phyloP scores from a whole-genome alignment of 2,888 invertebrate genomes.

The Trachelus iudaicus region DNA sequence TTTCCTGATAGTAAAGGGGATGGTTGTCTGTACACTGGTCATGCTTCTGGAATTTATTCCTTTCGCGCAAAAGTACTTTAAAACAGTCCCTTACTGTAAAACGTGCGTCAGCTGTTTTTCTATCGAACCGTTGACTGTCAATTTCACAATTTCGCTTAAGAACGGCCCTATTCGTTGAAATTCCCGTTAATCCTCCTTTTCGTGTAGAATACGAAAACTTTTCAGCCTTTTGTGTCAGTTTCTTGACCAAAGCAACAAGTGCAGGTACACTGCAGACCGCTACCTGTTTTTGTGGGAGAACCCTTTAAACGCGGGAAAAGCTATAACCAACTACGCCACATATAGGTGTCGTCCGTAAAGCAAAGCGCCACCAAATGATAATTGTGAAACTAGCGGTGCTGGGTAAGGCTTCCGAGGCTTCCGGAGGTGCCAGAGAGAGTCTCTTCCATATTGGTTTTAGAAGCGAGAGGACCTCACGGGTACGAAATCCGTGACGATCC shows the following conservation, averaged over 20 bases:
- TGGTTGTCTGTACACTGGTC: slow-evolving; percentile 67
- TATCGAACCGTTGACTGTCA: background rate
- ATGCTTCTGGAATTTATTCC: slow-evolving; percentile 51
- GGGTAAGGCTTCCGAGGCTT: slow-evolving; percentile 5
- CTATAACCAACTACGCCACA: too few species aligned
- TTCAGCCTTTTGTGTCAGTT: background rate
- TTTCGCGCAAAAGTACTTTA: background rate
- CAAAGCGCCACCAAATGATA: too few species aligned
- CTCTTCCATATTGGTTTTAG: slow-evolving; percentile 55
- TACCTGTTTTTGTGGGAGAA: slow-evolving; percentile 39
- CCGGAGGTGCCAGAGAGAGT: slow-evolving; percentile 5
- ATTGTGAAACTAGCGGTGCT: background rate
- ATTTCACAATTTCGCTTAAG: background rate
- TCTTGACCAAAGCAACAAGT: too few species aligned
- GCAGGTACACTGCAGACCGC: slow-evolving; percentile 8
- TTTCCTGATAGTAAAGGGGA: slow-evolving; percentile 69
- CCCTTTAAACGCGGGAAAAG: slow-evolving; percentile 48
- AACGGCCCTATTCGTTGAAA: background rate
- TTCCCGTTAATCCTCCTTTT: background rate
- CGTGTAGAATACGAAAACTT: background rate
- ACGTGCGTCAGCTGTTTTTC: background rate
- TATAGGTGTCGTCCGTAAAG: too few species aligned
- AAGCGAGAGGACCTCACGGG: slow-evolving; percentile 34
- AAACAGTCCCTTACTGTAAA: background rate
- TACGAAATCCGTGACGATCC: slow-evolving; percentile 47